These are phyloP conservation scores for Eremophila alpestris DNA, from an alignment of 2,797 vertebrate species.

Conservation along the genomic window DNA sequence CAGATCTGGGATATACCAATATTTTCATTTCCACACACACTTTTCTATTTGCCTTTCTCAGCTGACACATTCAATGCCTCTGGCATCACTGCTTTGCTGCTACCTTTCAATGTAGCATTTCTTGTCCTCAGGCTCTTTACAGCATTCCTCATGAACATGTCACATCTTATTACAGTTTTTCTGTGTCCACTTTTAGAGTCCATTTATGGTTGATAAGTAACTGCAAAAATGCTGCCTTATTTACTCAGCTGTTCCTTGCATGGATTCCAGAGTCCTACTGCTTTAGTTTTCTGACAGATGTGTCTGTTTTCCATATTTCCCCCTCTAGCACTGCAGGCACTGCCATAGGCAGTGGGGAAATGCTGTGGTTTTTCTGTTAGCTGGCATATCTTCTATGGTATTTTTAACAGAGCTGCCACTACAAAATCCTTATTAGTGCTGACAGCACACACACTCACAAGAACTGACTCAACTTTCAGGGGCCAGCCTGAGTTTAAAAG, in stretches of 20 bases:
- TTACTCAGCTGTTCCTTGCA: constrained; percentile 20
- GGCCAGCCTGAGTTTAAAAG: background rate
- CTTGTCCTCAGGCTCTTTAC: background rate
- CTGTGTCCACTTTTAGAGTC: background rate
- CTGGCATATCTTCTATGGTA: background rate
- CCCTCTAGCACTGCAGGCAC: constrained; percentile 6
- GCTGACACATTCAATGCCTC: background rate
- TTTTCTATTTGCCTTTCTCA: background rate
- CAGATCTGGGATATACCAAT: background rate
- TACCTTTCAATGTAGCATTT: background rate
- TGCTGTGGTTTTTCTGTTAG: background rate
- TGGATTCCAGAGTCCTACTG: background rate
- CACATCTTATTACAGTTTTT: constrained; percentile 4
- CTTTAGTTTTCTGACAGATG: background rate
- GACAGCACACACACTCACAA: background rate
- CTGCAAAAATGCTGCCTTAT: constrained; percentile 3
- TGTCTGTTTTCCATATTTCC: background rate
- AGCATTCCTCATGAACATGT: constrained; percentile 2
- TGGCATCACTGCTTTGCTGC: background rate
- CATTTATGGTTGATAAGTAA: background rate
- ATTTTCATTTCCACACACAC: background rate
- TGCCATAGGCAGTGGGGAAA: background rate
- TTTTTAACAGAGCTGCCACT: constrained; percentile 27
- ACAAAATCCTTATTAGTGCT: background rate
- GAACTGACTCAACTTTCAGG: background rate